A percentile compares a stretch with the other conserved stretches of the same genome.
These are phyloP conservation scores for Zaprionus gabonicus DNA, from an alignment of 1,140 invertebrate genomes.

Conservation along the genomic window DNA sequence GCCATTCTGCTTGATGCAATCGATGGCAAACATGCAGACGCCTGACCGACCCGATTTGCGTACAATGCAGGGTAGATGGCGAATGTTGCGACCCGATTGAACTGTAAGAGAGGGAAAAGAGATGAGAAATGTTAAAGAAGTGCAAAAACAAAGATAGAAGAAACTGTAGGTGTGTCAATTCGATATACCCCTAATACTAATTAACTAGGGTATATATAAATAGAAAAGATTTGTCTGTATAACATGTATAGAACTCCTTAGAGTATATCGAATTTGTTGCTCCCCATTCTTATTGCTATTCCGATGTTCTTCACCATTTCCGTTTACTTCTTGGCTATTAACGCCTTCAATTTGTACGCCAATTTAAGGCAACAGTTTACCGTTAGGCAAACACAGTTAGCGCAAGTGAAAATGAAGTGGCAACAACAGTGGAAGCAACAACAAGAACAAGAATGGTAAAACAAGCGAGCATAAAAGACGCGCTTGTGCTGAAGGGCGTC, in stretches of 20 bases:
- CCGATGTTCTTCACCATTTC: conserved; percentile 65
- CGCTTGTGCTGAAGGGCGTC: conserved; percentile 58
- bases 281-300: conserved; percentile 31
- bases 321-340: conserved; percentile 66
- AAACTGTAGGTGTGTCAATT: too few relatives aligned
- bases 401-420: conserved; percentile 81
- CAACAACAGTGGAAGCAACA: conserved; percentile 40
- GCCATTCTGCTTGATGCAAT: conserved; percentile 95
- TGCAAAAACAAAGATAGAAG: not conserved
- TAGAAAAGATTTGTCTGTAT: too few relatives aligned
- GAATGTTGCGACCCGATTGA: conserved; percentile 92
- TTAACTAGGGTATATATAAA: too few relatives aligned
- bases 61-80: conserved; percentile 93
- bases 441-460: conserved; percentile 24
- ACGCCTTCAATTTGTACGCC: conserved; percentile 81
- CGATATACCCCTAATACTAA: too few relatives aligned
- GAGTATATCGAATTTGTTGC: not conserved
- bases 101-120: conserved; percentile 85
- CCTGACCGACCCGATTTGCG: conserved; percentile 91
- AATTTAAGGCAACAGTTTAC: conserved; percentile 68
- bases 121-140: conserved; percentile 3
- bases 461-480: conserved; percentile 49
- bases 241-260: not conserved
- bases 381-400: conserved; percentile 80
- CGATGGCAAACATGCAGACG: conserved; percentile 97